These are phyloP conservation scores for Noctua comes DNA, from an alignment of 2,888 invertebrate species.

Conservation along the genomic window DNA sequence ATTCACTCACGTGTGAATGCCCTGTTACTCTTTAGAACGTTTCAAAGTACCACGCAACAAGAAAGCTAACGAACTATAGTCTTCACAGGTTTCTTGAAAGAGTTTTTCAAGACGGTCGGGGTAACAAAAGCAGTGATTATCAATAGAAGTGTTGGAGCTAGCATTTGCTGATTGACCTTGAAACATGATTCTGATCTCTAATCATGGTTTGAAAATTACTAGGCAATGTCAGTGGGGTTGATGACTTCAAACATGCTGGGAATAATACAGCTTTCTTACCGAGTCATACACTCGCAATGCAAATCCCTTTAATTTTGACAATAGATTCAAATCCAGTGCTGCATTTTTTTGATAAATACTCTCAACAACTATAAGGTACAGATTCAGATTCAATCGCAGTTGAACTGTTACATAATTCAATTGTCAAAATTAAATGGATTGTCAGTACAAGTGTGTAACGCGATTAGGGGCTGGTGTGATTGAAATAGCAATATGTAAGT, in stretches of 20 bases:
- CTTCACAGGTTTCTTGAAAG: conserved; percentile 23
- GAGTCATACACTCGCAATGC: no score
- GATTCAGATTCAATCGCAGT: no score
- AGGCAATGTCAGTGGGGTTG: neutral
- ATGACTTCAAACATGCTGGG: no score
- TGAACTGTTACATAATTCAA: no score
- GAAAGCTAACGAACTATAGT: conserved; percentile 52
- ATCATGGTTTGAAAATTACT: neutral
- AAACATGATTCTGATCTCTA: conserved; percentile 16
- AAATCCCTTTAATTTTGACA: no score
- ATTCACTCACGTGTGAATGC: neutral
- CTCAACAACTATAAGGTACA: no score
- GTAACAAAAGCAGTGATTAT: conserved; percentile 32
- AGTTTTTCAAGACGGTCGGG: conserved; percentile 20
- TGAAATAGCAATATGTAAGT: no score
- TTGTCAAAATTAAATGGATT: no score
- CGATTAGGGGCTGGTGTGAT: no score
- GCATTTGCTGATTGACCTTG: conserved; percentile 3
- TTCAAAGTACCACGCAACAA: conserved; percentile 43
- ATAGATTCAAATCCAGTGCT: neutral
- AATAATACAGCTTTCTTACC: neutral
- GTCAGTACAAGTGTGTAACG: no score
- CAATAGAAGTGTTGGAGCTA: conserved; percentile 27
- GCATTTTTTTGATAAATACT: neutral
- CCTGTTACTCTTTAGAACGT: conserved; percentile 7